Evolutionary conservation across 1,140 invertebrate species (phyloP).

Genomic region (Ridgeia piscesae): DNA sequence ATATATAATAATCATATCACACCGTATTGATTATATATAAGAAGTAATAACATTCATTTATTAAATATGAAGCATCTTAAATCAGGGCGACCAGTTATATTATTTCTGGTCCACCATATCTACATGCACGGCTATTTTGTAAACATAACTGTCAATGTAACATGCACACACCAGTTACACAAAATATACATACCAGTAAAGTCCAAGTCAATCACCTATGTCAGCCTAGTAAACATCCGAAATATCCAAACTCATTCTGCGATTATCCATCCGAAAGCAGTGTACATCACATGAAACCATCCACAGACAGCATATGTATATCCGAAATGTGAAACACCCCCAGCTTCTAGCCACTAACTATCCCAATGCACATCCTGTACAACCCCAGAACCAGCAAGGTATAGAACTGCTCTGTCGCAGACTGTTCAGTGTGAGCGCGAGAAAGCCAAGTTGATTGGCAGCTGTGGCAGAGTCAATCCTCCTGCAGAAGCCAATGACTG

Average conservation of each 20-base stretch:
- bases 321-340: neutral
- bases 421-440: neutral
- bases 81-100: neutral
- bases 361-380: neutral
- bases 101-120: neutral
- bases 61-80: neutral
- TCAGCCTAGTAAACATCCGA: neutral
- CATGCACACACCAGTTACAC: neutral
- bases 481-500: neutral
- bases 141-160: neutral
- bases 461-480: neutral
- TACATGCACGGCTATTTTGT: neutral
- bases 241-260: neutral
- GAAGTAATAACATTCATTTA: neutral
- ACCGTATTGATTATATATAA: neutral
- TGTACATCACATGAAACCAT: neutral
- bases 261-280: neutral
- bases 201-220: neutral
- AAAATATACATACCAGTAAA: neutral
- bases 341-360: neutral
- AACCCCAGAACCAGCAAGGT: neutral
- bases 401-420: neutral
- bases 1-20: too few species aligned
- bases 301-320: neutral
- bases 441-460: neutral